These are phyloP conservation scores for Eubasilissa splendida DNA, from an alignment of 2,888 invertebrate species.

Conservation along the genomic window DNA sequence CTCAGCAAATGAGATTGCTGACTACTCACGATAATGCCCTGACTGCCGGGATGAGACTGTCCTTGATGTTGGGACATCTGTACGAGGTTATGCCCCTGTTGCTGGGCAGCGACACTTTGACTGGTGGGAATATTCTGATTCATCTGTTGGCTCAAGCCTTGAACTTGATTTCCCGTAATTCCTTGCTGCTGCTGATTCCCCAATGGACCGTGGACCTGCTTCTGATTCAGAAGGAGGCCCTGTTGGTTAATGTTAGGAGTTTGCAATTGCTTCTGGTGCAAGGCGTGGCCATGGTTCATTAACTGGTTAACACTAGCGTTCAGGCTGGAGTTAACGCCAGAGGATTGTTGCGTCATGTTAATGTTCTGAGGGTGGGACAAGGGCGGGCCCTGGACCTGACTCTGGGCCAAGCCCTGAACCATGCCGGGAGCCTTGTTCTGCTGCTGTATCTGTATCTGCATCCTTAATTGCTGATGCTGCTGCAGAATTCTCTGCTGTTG, in stretches of 20 bases:
- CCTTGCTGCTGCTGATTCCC: slow-evolving; percentile 61
- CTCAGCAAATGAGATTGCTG: slow-evolving; percentile 61
- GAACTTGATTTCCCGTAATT: slow-evolving; percentile 65
- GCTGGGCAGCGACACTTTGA: slow-evolving; percentile 3
- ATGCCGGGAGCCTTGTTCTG: slow-evolving; percentile 5
- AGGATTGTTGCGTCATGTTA: slow-evolving; percentile 13
- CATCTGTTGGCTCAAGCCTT: slow-evolving; percentile 60
- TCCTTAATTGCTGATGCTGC: slow-evolving; percentile 63
- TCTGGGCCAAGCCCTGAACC: not conserved
- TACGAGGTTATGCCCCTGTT: slow-evolving; percentile 18
- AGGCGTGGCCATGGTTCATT: slow-evolving; percentile 44
- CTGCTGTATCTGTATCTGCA: slow-evolving; percentile 11
- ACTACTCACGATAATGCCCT: slow-evolving; percentile 52
- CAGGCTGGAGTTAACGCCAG: slow-evolving; percentile 25
- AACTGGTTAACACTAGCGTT: slow-evolving; percentile 42
- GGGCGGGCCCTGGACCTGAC: not conserved
- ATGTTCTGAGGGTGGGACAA: not conserved
- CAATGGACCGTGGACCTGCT: slow-evolving; percentile 59
- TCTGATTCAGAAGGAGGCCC: slow-evolving; percentile 56
- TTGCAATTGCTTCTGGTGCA: slow-evolving; percentile 59
- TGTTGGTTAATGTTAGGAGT: slow-evolving; percentile 45
- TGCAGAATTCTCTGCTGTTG: slow-evolving; percentile 72
- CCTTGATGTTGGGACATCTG: slow-evolving; percentile 29
- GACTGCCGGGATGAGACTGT: slow-evolving; percentile 53
- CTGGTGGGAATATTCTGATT: slow-evolving; percentile 30